A percentile compares a stretch with the other conserved stretches of the same genome.
phyloP scores from a whole-genome alignment of 1,140 invertebrate genomes.

The Aleiodes sp. region DNA sequence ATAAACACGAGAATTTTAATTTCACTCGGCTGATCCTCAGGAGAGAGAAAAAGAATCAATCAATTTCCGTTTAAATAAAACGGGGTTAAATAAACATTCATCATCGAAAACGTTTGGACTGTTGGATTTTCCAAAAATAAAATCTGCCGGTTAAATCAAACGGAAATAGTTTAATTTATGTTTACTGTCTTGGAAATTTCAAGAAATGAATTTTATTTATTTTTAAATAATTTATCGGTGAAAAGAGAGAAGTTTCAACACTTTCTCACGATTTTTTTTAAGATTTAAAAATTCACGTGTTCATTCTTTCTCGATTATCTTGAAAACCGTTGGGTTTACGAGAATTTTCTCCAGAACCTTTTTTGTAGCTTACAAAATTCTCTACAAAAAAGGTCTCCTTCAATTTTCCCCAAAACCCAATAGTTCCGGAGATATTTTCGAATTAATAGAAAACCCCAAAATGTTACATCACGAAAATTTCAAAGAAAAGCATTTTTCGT shows the following conservation, averaged over 20 bases:
- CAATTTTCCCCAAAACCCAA: no score
- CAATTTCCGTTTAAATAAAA: conserved; percentile 14
- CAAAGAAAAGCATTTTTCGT: not conserved
- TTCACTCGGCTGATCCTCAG: not conserved
- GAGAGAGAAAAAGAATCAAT: not conserved
- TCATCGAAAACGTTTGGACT: not conserved
- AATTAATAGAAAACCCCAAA: no score
- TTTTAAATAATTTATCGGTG: not conserved
- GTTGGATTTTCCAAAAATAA: conserved; percentile 32
- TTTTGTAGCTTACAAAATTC: no score
- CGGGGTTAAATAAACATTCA: conserved; percentile 1
- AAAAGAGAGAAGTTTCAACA: no score
- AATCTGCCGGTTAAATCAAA: conserved; percentile 31
- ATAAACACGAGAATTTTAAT: no score
- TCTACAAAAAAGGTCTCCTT: no score
- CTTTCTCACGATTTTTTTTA: no score
- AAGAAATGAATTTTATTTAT: not conserved
- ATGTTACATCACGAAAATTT: not conserved
- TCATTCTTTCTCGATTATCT: no score
- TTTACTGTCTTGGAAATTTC: not conserved
- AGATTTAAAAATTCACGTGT: no score
- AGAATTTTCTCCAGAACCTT: no score
- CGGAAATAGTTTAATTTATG: conserved; percentile 26
- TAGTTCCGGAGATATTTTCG: no score
- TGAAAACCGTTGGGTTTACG: no score